Evolutionary conservation across 1,140 invertebrate genomes (phyloP), one percentile per base, ranked within the genome.

Genomic region (Triops cancriformis): DNA sequence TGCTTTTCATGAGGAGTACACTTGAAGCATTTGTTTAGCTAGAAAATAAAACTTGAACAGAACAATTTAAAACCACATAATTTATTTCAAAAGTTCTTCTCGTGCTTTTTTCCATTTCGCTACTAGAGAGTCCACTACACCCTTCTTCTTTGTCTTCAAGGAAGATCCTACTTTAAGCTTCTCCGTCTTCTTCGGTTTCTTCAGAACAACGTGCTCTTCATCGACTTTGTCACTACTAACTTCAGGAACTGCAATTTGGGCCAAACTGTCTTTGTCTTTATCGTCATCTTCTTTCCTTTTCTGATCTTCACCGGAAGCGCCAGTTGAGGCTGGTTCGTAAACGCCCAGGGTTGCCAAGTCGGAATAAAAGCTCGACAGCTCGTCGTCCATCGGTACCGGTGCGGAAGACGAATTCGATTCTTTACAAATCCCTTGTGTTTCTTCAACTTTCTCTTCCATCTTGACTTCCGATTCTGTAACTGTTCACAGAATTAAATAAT

Each of bases 331-430:
- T n/a, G 14, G 14, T 64, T 64, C 51, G 51, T 14, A 64, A 6
- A 64, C 51, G 2, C n/a, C 77, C 72, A 78, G 28, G 1, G 77
- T 42, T n/a, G 77, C 77, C 72, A 78, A 27, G 26, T 78, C 77
- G 23, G 77, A 73, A 27, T 78, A 78, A 23, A 78, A 78, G 10
- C 28, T 73, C 11, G 64, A 73, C 9, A 78, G 41, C 41, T 73
- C 77, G 10, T 73, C 43, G 31, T 78, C 77, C 11, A 78, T 41
- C 51, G 51, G 51, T n/a, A 64, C 9, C 10, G 9, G 18, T 5
- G n/a, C 23, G 14, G 51, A 5, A 23, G 51, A 10, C 14, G 23
- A 18, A 64, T 6, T 7, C 7, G 51, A 7, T 64, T 64, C 3
- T 23, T 64, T 18, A 14, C 0, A 5, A 10, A 64, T 64, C 6